Evolutionary conservation across 2,888 invertebrate species (phyloP).

Genomic region (Cremastinae sp.): DNA sequence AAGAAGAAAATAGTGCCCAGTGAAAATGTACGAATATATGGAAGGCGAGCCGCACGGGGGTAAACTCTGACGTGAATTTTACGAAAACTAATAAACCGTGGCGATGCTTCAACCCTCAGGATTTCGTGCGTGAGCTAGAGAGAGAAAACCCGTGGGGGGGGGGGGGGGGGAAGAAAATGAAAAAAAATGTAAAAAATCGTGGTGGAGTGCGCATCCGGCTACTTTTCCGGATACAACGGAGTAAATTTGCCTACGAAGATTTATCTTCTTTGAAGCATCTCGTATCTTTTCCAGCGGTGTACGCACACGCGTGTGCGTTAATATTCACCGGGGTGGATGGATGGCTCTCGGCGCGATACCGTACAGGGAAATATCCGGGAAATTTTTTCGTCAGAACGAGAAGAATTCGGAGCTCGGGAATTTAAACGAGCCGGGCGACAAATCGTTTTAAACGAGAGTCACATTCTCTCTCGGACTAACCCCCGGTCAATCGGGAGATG

Average conservation of each 20-base stretch:
- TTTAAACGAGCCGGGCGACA: slow-evolving; percentile 34
- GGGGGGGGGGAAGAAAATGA: no score
- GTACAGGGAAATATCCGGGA: slow-evolving; percentile 1
- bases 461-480: no score
- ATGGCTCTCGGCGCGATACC: background rate
- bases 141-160: no score
- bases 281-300: slow-evolving; percentile 18
- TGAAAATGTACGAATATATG: no score
- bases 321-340: no score
- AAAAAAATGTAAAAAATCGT: slow-evolving; percentile 10
- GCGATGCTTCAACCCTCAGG: slow-evolving; percentile 46
- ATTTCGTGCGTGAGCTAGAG: slow-evolving; percentile 30
- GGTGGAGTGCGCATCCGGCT: slow-evolving; percentile 33
- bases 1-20: no score
- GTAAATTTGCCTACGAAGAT: slow-evolving; percentile 54
- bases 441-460: slow-evolving; percentile 42
- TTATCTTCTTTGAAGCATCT: slow-evolving; percentile 40
- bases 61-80: slow-evolving; percentile 30
- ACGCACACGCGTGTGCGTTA: background rate
- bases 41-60: no score
- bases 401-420: slow-evolving; percentile 15
- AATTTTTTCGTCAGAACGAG: slow-evolving; percentile 8
- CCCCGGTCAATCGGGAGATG: slow-evolving; percentile 9
- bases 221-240: slow-evolving; percentile 53
- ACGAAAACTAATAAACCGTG: slow-evolving; percentile 54